A percentile compares a stretch with the other conserved stretches of the same genome.
Evolutionary conservation across 1,140 invertebrate genomes (phyloP).

Genomic region (Sesamia nonagrioides): DNA sequence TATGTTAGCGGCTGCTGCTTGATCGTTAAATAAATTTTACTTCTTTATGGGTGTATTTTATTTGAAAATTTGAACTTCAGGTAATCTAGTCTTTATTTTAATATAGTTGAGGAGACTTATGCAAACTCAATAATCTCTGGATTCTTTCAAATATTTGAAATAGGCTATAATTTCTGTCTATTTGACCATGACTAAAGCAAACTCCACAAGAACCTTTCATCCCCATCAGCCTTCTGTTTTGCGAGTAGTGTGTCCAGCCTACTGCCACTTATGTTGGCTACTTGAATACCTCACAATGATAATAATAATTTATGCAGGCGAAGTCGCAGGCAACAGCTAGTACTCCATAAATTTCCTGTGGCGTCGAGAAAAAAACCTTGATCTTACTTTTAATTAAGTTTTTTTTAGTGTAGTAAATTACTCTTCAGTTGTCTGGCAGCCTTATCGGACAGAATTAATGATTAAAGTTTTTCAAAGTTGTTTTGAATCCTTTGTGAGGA

Average conservation of each 20-base stretch:
- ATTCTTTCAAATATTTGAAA: too few relatives aligned
- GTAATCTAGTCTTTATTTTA: constrained; percentile 41
- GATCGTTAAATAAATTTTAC: constrained; percentile 6
- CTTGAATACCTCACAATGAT: too few relatives aligned
- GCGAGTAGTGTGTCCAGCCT: too few relatives aligned
- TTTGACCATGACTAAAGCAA: too few relatives aligned
- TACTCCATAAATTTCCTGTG: constrained; percentile 30
- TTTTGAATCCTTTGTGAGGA: constrained; percentile 24
- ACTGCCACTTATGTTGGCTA: too few relatives aligned
- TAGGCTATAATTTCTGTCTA: too few relatives aligned
- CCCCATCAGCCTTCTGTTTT: too few relatives aligned
- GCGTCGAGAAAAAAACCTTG: constrained; percentile 5
- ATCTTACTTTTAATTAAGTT: constrained; percentile 46
- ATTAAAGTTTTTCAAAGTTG: constrained; percentile 26
- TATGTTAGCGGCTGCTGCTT: constrained; percentile 5
- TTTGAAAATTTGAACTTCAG: constrained; percentile 8
- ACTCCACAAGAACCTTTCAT: too few relatives aligned
- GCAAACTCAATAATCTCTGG: too few relatives aligned
- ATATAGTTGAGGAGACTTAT: too few relatives aligned
- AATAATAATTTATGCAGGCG: not conserved
- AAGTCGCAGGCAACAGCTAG: not conserved
- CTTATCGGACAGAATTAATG: constrained; percentile 42
- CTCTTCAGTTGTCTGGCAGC: constrained; percentile 33
- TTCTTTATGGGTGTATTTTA: constrained; percentile 3
- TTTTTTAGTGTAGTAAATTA: constrained; percentile 42